phyloP scores from a whole-genome alignment of 2,888 invertebrate genomes.

The Nineta flava region DNA sequence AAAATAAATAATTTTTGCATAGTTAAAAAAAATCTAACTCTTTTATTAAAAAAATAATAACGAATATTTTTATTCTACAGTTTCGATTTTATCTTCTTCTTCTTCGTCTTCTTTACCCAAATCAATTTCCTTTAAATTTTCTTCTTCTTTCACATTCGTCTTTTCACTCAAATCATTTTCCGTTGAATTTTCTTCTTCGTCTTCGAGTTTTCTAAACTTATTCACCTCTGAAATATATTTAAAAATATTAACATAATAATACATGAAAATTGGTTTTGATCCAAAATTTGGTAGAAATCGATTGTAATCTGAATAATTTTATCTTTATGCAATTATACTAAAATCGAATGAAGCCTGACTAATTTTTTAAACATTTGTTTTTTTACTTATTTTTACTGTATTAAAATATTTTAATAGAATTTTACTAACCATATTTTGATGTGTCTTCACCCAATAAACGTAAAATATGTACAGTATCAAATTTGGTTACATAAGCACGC shows the following conservation, averaged over 20 bases:
- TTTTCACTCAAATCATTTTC: not conserved
- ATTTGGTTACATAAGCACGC: conserved; percentile 72
- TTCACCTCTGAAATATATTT: conserved; percentile 15
- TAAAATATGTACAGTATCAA: conserved; percentile 75
- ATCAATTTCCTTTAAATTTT: too few species aligned
- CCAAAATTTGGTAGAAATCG: not conserved
- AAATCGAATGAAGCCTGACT: too few species aligned
- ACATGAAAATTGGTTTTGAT: not conserved
- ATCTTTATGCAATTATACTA: not conserved
- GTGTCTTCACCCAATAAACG: conserved; percentile 73
- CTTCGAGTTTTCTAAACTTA: conserved; percentile 17
- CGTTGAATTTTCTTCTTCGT: conserved; percentile 13
- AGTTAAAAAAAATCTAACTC: too few species aligned
- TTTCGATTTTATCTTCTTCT: too few species aligned
- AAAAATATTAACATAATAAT: not conserved
- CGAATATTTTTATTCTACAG: too few species aligned
- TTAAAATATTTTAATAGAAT: conserved; percentile 7
- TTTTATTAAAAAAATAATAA: too few species aligned
- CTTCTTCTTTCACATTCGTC: too few species aligned
- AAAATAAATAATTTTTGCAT: too few species aligned
- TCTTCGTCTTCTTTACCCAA: too few species aligned
- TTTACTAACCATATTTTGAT: conserved; percentile 58
- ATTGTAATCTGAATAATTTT: not conserved
- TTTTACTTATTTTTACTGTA: not conserved
- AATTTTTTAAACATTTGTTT: not conserved